Conservation (phyloP, 1,140 invertebrate species). For the Conus ventricosus region DNA sequence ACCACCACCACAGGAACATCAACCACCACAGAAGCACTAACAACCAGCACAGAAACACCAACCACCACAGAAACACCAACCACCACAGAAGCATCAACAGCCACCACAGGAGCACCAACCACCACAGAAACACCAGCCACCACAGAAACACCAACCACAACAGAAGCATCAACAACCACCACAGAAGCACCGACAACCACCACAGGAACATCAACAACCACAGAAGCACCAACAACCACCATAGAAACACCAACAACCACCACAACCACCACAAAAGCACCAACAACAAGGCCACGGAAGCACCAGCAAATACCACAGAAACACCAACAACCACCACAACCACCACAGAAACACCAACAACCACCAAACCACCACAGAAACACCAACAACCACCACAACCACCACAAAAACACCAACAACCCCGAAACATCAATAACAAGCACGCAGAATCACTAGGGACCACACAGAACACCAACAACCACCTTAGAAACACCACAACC, state of each 20-base stretch:
- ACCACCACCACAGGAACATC: slow-evolving; percentile 1
- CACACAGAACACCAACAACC: slow-evolving; percentile 2
- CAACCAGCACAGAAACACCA: not conserved
- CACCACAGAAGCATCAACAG: not conserved
- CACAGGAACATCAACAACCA: not conserved
- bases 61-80: not conserved
- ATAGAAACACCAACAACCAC: not conserved
- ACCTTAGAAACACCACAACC: too few species aligned
- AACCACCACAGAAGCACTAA: slow-evolving; percentile 24
- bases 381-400: too few species aligned
- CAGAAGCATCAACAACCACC: not conserved
- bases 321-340: too few species aligned
- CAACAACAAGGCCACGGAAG: not conserved
- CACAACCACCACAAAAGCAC: not conserved
- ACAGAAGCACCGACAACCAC: slow-evolving; percentile 15
- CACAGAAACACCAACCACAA: not conserved
- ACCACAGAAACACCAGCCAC: slow-evolving; percentile 14
- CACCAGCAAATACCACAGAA: too few species aligned
- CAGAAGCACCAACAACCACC: not conserved
- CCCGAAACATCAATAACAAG: too few species aligned
- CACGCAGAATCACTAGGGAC: too few species aligned
- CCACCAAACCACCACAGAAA: not conserved
- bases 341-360: too few species aligned
- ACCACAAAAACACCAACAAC: too few species aligned
- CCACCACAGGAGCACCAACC: not conserved